Conservation (phyloP, 2,797 vertebrate species). For the Coilia nasus region DNA sequence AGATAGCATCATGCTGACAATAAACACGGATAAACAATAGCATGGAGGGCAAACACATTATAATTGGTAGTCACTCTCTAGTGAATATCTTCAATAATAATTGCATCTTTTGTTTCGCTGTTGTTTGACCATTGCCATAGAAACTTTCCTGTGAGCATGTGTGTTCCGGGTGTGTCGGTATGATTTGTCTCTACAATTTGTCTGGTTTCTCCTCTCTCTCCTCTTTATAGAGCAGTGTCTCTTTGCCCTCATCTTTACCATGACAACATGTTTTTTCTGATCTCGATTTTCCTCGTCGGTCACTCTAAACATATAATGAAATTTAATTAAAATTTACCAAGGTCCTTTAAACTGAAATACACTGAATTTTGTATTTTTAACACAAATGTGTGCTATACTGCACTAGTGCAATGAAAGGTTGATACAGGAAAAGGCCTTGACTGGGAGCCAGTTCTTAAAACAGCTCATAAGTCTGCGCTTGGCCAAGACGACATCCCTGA, state of each 20-base stretch:
- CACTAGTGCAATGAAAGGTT: not conserved
- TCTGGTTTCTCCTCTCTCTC: not conserved
- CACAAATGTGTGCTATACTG: not conserved
- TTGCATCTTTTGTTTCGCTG: not conserved
- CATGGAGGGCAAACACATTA: not conserved
- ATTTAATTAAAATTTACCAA: not conserved
- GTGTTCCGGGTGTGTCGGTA: constrained; percentile 6
- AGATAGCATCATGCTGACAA: not conserved
- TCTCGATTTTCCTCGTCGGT: not conserved
- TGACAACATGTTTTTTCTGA: not conserved
- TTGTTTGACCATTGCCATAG: constrained; percentile 12
- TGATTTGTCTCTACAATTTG: not conserved
- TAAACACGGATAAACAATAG: not conserved
- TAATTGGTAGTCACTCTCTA: not conserved
- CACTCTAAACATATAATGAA: not conserved
- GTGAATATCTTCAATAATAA: not conserved
- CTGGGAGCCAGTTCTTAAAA: constrained; percentile 6
- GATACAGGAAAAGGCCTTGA: constrained; percentile 16
- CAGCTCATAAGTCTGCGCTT: constrained; percentile 6
- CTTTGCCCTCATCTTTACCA: not conserved
- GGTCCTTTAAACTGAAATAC: not conserved
- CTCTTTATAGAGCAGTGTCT: not conserved
- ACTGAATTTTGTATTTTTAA: not conserved
- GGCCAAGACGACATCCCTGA: not conserved
- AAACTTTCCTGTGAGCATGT: constrained; percentile 10